phyloP scores from a whole-genome alignment of 2,888 invertebrate species.

The Dynastes tityus region DNA sequence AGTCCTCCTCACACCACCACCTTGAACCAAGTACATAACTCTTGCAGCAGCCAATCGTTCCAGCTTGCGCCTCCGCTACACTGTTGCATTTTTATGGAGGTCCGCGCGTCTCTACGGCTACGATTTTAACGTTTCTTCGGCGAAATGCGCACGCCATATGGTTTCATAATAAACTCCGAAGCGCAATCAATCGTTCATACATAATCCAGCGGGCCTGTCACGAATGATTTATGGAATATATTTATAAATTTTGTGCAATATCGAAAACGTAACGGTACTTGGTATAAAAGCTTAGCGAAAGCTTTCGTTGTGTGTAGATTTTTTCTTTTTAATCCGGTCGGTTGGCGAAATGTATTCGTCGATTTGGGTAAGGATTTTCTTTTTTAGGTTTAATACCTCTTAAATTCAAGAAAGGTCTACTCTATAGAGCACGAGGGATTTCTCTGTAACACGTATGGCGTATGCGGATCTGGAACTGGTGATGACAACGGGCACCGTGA shows the following conservation, averaged over 20 bases:
- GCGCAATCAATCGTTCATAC: constrained; percentile 60
- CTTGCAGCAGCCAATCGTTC: not conserved
- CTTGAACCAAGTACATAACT: constrained; percentile 1
- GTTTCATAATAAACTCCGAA: constrained; percentile 57
- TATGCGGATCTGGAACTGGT: no score
- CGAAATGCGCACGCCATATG: constrained; percentile 54
- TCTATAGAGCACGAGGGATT: no score
- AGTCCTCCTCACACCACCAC: not conserved
- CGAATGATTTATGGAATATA: constrained; percentile 59
- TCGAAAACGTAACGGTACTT: constrained; percentile 17
- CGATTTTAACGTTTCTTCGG: constrained; percentile 27
- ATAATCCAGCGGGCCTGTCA: constrained; percentile 59
- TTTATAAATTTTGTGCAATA: constrained; percentile 55
- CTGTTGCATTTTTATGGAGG: constrained; percentile 40
- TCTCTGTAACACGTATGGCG: no score
- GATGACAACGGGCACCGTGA: no score
- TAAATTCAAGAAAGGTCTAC: no score
- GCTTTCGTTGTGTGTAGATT: no score
- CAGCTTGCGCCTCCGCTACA: constrained; percentile 19
- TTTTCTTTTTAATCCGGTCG: no score
- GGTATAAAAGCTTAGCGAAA: not conserved
- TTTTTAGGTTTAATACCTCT: no score
- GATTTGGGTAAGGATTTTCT: no score
- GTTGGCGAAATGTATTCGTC: not conserved
- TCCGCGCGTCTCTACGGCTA: constrained; percentile 7